Conservation (phyloP, 2,797 vertebrate genomes). For the Liparis tanakae region DNA sequence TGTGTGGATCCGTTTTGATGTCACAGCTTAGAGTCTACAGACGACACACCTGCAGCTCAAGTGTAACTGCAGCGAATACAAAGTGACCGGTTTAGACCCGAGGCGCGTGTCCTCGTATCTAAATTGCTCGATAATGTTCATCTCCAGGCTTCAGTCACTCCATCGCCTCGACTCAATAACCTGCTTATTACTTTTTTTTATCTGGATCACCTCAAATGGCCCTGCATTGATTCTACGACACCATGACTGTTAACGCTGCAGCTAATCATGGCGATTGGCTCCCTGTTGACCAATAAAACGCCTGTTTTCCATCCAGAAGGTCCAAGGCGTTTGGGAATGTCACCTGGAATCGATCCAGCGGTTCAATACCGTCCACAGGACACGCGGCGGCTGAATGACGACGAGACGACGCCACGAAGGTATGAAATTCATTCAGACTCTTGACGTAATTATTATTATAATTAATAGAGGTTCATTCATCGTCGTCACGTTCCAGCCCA, state of each 20-base stretch:
- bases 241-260: background rate
- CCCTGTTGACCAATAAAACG: background rate
- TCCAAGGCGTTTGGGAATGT: background rate
- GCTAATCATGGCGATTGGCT: background rate
- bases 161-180: too few species aligned
- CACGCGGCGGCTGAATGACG: too few species aligned
- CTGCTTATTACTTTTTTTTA: background rate
- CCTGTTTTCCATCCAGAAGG: background rate
- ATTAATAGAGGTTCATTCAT: background rate
- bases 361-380: too few species aligned
- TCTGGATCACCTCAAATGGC: background rate
- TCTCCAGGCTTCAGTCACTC: too few species aligned
- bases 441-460: too few species aligned
- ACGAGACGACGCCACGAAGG: too few species aligned
- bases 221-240: background rate
- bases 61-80: constrained; percentile 1
- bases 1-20: too few species aligned
- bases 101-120: too few species aligned
- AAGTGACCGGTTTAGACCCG: background rate
- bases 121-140: too few species aligned
- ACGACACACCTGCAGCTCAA: background rate
- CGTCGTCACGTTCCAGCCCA: background rate
- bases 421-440: background rate
- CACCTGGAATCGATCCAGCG: background rate
- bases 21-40: background rate